Base-by-base conservation (phyloP, 2,888 invertebrate genomes). In the Dichetophora obliterata region DNA sequence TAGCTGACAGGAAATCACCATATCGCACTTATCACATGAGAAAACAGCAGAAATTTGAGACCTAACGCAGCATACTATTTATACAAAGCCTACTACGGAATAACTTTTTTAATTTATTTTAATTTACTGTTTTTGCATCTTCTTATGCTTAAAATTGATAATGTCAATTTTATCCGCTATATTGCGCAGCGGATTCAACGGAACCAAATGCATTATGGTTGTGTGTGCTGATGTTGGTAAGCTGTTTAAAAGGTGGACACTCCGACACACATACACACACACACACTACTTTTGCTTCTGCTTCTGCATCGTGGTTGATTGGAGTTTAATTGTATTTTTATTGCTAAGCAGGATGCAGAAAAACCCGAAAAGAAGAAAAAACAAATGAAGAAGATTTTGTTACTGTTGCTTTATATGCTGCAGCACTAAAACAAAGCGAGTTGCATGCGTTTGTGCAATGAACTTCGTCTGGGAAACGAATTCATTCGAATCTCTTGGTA, bases 151-250 rank as follows among this genome's bases (percentile, higher is more conserved):
- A 48, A 81, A 80, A 81, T 77, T 78, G 79, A 80, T 80, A 80
- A 76, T 82, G 81, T 83, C 82, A 76, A 80, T 78, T 79, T 54
- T 71, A 61, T 78, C 80, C 81, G 77, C 78, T 71, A 71, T 71
- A 57, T 57, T 11, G 43, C 9, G 48, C 5, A 22, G 43, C 66
- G 9, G 61, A 27, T 27, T 14, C 27, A 27, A 16, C 9, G 61
- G 16, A 27, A 27, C 61, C 61, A 14, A n/a, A 16, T 61, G 61
- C 5, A n/a, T 1, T 27, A 1, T 61, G 61, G 34, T 34, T 65
- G 31, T 65, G 31, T 27, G 19, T 19, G 48, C 27, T 43, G 22
- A 22, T 27, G 48, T 50, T 48, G 24, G 68, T 22, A 24, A 14
- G 52, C 8, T 11, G 24, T 6, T 14, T 24, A 63, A n/a, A 34